Evolutionary conservation across 2,113 vertebrate species (phyloP).

Genomic region (Dicaeum eximium): DNA sequence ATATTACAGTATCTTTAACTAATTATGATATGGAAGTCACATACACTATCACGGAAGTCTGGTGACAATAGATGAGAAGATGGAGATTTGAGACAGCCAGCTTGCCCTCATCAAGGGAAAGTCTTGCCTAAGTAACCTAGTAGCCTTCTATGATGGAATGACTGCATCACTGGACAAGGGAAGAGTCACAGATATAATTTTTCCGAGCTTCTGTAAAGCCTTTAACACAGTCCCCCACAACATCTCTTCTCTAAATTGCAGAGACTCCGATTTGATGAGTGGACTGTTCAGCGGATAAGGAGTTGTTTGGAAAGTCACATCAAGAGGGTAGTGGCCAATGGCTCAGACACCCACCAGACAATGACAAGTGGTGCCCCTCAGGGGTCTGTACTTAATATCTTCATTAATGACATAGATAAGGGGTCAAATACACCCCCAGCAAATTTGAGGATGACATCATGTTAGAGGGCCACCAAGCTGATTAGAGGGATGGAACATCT

Average conservation of each 20-base stretch:
- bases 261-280: background rate
- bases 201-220: background rate
- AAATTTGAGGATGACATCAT: background rate
- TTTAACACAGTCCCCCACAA: background rate
- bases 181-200: background rate
- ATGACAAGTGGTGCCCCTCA: background rate
- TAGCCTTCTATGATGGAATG: background rate
- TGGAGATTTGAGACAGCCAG: background rate
- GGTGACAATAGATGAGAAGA: background rate
- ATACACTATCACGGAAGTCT: background rate
- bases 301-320: background rate
- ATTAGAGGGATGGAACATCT: background rate
- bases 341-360: background rate
- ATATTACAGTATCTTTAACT: background rate
- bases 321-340: background rate
- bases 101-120: background rate
- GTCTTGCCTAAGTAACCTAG: background rate
- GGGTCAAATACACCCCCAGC: background rate
- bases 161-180: background rate
- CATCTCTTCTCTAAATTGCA: background rate
- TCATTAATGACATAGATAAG: background rate
- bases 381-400: background rate
- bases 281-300: background rate
- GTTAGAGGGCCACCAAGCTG: too few species aligned
- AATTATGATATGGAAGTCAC: background rate